phyloP scores from a whole-genome alignment of 2,888 invertebrate species.

The Heliconius aoede region DNA sequence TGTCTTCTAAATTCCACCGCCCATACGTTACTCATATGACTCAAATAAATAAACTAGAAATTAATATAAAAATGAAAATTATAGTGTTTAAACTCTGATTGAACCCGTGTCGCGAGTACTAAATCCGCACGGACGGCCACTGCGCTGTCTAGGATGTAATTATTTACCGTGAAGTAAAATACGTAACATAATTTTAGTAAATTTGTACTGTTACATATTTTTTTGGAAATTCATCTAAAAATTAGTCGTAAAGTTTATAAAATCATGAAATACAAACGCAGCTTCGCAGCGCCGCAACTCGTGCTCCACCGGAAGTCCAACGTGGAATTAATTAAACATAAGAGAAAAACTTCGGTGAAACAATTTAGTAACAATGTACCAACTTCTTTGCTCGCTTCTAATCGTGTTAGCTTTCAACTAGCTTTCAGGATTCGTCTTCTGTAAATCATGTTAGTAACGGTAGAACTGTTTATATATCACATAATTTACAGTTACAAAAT shows the following conservation, averaged over 20 bases:
- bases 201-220: no score
- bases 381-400: background rate
- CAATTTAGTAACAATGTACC: constrained; percentile 8
- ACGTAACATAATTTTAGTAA: no score
- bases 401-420: background rate
- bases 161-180: no score
- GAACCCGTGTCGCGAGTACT: no score
- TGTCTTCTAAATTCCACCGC: no score
- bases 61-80: no score
- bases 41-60: no score
- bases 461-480: background rate
- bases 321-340: constrained; percentile 36
- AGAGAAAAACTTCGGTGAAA: constrained; percentile 15
- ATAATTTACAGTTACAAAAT: background rate
- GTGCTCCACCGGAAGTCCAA: background rate
- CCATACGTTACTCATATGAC: no score
- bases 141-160: no score
- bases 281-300: background rate
- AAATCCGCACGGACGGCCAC: no score
- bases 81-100: no score
- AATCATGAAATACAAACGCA: background rate
- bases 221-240: background rate
- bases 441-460: background rate
- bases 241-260: background rate
- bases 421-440: background rate